Evolutionary conservation across 2,113 vertebrate genomes (phyloP).

Genomic region (Stegostoma tigrinum): DNA sequence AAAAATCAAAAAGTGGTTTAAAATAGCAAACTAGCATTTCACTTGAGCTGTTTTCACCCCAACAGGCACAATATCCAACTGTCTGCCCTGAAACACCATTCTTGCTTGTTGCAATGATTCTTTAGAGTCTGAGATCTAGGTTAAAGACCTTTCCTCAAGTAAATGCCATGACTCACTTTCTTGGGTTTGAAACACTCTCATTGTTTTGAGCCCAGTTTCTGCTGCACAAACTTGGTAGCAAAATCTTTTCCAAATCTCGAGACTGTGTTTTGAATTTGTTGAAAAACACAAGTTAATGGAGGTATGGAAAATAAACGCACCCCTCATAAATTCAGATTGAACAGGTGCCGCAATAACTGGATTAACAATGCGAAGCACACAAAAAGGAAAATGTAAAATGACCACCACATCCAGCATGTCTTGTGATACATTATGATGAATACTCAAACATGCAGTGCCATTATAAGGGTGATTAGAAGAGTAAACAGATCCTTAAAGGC

Average conservation of each 20-base stretch:
- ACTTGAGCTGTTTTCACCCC: too few relatives aligned
- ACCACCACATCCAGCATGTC: neutral
- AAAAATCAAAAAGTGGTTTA: neutral
- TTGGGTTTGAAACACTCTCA: neutral
- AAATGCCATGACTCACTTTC: neutral
- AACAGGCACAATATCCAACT: neutral
- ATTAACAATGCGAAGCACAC: neutral
- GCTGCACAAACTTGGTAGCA: neutral
- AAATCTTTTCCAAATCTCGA: neutral
- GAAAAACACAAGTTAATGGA: neutral
- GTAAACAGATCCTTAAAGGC: neutral
- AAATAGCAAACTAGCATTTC: neutral
- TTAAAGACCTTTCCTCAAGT: neutral
- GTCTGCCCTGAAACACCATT: neutral
- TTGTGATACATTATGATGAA: neutral
- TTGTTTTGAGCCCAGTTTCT: neutral
- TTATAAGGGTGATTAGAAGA: neutral
- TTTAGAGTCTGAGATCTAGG: neutral
- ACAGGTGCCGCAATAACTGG: neutral
- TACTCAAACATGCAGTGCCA: neutral
- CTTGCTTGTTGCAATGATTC: neutral
- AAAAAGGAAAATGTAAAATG: neutral
- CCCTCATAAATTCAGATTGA: neutral
- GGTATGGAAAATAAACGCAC: neutral
- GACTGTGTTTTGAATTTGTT: neutral